These are phyloP conservation scores for Eurytoma californica DNA, from an alignment of 2,888 invertebrate species.

Conservation along the genomic window DNA sequence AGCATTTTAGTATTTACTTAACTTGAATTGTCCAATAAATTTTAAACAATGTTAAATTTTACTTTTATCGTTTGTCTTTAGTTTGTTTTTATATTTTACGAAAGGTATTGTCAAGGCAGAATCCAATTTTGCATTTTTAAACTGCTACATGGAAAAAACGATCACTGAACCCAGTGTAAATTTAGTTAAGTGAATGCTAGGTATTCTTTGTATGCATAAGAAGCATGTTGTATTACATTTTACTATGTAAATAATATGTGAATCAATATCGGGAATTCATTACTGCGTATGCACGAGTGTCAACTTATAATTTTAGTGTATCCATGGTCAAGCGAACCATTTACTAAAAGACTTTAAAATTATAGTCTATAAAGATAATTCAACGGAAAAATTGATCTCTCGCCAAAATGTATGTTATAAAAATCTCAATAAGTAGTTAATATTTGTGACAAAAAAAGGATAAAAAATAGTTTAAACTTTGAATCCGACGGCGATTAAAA, in stretches of 20 bases:
- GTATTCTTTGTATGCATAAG: slow-evolving; percentile 50
- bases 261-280: slow-evolving; percentile 40
- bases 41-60: neutral
- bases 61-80: neutral
- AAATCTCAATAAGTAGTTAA: slow-evolving; percentile 24
- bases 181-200: slow-evolving; percentile 49
- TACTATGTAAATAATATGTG: slow-evolving; percentile 45
- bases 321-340: slow-evolving; percentile 45
- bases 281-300: slow-evolving; percentile 37
- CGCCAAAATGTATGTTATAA: neutral
- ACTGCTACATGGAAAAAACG: slow-evolving; percentile 4
- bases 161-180: slow-evolving; percentile 45
- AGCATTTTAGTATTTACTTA: slow-evolving; percentile 11
- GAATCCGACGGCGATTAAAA: slow-evolving; percentile 43
- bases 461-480: slow-evolving; percentile 39
- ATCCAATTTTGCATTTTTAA: slow-evolving; percentile 13
- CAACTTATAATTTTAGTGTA: slow-evolving; percentile 52
- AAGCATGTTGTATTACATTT: slow-evolving; percentile 46
- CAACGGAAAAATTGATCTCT: slow-evolving; percentile 31
- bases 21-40: slow-evolving; percentile 13
- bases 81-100: neutral
- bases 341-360: slow-evolving; percentile 49
- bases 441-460: slow-evolving; percentile 10
- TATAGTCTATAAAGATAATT: slow-evolving; percentile 9
- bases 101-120: neutral